Evolutionary conservation across 2,888 invertebrate species (phyloP).

Genomic region (Andrena flavipes): DNA sequence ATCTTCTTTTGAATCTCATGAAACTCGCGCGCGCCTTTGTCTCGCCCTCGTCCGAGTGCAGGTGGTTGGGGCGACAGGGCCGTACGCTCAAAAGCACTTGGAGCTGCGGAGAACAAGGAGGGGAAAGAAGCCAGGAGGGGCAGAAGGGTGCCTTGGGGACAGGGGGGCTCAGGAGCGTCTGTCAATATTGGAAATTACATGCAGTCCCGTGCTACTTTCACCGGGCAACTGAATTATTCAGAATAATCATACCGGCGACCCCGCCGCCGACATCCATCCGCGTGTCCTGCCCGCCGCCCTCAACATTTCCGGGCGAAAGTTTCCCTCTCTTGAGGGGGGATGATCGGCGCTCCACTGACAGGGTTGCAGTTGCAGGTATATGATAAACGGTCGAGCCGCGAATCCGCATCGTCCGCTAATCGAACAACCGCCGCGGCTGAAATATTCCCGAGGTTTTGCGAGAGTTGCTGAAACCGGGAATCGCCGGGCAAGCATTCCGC

Average conservation of each 20-base stretch:
- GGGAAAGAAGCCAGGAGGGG: slow-evolving; percentile 25
- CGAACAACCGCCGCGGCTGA: no score
- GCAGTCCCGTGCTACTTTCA: slow-evolving; percentile 62
- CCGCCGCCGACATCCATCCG: slow-evolving; percentile 8
- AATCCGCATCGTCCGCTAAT: no score
- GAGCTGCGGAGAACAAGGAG: slow-evolving; percentile 46
- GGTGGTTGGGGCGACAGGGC: slow-evolving; percentile 76
- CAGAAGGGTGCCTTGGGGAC: slow-evolving; percentile 39
- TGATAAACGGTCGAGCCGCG: no score
- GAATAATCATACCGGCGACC: slow-evolving; percentile 42
- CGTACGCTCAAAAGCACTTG: slow-evolving; percentile 68
- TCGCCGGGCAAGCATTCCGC: not conserved
- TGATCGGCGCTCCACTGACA: no score
- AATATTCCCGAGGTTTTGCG: no score
- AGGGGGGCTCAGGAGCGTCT: slow-evolving; percentile 58
- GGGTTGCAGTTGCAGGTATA: no score
- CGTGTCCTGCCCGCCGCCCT: not conserved
- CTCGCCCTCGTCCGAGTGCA: slow-evolving; percentile 79
- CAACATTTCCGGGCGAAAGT: not conserved
- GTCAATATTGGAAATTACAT: slow-evolving; percentile 72
- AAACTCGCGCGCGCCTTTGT: slow-evolving; percentile 80
- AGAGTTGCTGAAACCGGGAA: not conserved
- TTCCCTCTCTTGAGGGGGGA: no score
- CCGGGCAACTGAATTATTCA: slow-evolving; percentile 64
- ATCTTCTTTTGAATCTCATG: slow-evolving; percentile 80